These are phyloP conservation scores for Erinaceus europaeus DNA, from an alignment of 2,113 vertebrate genomes.

Conservation along the genomic window DNA sequence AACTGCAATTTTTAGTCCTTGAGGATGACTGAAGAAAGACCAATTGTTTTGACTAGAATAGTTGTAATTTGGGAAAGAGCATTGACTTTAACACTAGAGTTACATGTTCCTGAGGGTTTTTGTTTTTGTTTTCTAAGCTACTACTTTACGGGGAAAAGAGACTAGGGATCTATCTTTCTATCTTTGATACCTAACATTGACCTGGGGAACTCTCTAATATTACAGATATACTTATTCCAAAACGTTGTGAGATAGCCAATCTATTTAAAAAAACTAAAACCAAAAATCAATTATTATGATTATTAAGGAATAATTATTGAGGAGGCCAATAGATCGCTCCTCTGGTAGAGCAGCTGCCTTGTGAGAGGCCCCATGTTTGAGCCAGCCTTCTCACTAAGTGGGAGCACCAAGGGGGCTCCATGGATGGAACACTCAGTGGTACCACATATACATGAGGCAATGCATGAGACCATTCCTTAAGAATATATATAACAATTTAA, in stretches of 20 bases:
- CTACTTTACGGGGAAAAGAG: conserved; percentile 8
- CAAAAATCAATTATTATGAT: background rate
- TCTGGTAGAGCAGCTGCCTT: too few species aligned
- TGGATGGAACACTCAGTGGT: too few species aligned
- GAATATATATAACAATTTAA: background rate
- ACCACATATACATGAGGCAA: too few species aligned
- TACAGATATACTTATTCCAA: background rate
- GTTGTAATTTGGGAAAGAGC: background rate
- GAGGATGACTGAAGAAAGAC: background rate
- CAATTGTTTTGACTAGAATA: background rate
- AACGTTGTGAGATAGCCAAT: background rate
- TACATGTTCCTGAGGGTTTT: background rate
- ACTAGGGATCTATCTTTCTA: background rate
- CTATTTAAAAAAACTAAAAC: conserved; percentile 22
- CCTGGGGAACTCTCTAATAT: background rate
- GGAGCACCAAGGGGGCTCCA: too few species aligned
- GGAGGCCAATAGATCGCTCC: too few species aligned
- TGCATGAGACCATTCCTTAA: too few species aligned
- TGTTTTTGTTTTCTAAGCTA: background rate
- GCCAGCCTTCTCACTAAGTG: too few species aligned
- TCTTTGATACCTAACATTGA: background rate
- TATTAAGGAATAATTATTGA: too few species aligned
- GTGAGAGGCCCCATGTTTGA: too few species aligned
- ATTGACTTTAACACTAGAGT: background rate
- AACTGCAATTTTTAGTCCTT: background rate